Percentiles rank a stretch among this genome's conserved stretches.
These are phyloP conservation scores for Papilio helenus DNA, from an alignment of 1,140 invertebrate species.

Conservation along the genomic window DNA sequence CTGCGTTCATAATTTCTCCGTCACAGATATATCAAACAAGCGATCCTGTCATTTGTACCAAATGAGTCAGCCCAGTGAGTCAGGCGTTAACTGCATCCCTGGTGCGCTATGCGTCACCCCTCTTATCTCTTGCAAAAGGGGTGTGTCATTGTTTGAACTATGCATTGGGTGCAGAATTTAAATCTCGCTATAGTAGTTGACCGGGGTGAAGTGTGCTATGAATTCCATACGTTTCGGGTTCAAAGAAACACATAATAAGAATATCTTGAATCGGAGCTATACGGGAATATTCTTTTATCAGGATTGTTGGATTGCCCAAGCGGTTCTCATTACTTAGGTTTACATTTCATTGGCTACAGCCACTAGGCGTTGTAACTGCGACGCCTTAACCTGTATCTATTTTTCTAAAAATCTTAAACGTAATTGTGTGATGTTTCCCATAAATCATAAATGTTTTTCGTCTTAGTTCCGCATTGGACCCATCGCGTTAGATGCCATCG, in stretches of 20 bases:
- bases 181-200: not conserved
- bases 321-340: no score
- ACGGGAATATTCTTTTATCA: no score
- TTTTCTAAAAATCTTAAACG: no score
- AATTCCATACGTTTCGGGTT: not conserved
- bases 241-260: no score
- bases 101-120: slow-evolving; percentile 45
- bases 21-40: slow-evolving; percentile 44
- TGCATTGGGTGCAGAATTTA: slow-evolving; percentile 14
- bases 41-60: slow-evolving; percentile 46
- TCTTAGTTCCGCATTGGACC: not conserved
- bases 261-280: no score
- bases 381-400: no score
- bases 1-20: not conserved
- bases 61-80: slow-evolving; percentile 68
- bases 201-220: not conserved
- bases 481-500: slow-evolving; percentile 36
- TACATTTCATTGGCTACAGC: no score
- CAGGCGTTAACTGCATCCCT: slow-evolving; percentile 49
- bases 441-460: not conserved
- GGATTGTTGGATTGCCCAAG: no score
- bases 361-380: no score
- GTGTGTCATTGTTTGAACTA: slow-evolving; percentile 63
- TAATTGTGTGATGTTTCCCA: no score
- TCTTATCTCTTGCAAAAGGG: slow-evolving; percentile 50